phyloP scores from a whole-genome alignment of 1,140 invertebrate genomes.

The Chrysomallon squamiferum region DNA sequence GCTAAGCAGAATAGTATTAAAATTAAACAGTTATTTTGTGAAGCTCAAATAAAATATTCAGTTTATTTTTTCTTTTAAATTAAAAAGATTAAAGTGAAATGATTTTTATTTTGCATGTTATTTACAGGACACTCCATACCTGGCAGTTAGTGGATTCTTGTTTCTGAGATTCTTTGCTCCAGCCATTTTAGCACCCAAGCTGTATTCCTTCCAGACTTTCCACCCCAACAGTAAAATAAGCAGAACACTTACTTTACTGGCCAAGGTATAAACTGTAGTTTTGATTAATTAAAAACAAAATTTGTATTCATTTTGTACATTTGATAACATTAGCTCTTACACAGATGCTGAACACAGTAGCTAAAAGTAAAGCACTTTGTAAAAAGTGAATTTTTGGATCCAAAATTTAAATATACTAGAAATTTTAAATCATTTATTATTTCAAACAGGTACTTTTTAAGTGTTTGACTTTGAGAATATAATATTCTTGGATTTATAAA shows the following conservation, averaged over 20 bases:
- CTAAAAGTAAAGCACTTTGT: neutral
- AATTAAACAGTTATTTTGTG: too few relatives aligned
- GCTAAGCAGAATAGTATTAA: too few relatives aligned
- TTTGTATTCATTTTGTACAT: neutral
- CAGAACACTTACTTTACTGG: constrained; percentile 39
- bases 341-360: neutral
- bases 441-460: too few relatives aligned
- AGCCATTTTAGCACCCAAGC: constrained; percentile 87
- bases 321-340: neutral
- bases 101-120: too few relatives aligned
- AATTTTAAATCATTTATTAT: too few relatives aligned
- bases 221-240: constrained; percentile 37
- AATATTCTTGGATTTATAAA: too few relatives aligned
- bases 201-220: constrained; percentile 72
- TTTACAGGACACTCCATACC: constrained; percentile 72
- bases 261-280: constrained; percentile 27
- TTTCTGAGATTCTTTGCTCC: constrained; percentile 94
- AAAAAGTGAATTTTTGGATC: too few relatives aligned
- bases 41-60: too few relatives aligned
- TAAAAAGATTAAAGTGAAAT: too few relatives aligned
- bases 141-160: constrained; percentile 92
- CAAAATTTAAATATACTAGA: too few relatives aligned
- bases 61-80: too few relatives aligned
- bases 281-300: neutral
- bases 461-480: too few relatives aligned